Conservation (phyloP, 1,140 invertebrate species). For the Agraylea sexmaculata region DNA sequence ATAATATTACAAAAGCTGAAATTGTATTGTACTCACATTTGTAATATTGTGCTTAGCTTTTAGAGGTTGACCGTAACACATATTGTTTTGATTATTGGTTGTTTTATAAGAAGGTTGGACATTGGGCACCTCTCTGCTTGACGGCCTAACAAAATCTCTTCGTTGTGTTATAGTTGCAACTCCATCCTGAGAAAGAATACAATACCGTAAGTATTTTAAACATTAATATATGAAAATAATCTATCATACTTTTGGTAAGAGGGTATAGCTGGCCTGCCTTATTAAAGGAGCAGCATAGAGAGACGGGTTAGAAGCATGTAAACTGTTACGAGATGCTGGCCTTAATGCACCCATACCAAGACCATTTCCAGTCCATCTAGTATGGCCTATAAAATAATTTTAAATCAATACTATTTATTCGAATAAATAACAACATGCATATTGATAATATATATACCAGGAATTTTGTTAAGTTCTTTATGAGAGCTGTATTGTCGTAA, state of each 20-base stretch:
- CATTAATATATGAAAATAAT: neutral
- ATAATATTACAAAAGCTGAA: too few species aligned
- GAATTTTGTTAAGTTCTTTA: constrained; percentile 37
- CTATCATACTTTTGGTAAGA: constrained; percentile 12
- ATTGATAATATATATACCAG: constrained; percentile 24
- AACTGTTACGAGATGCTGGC: constrained; percentile 26
- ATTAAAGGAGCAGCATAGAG: constrained; percentile 28
- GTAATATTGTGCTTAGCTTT: constrained; percentile 15
- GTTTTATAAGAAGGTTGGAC: too few species aligned
- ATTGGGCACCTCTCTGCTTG: too few species aligned
- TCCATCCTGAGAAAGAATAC: constrained; percentile 7
- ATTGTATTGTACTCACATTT: constrained; percentile 12
- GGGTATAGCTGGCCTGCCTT: constrained; percentile 18
- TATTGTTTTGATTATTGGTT: constrained; percentile 7
- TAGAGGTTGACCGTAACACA: constrained; percentile 14
- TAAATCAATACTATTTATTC: neutral
- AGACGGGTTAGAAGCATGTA: constrained; percentile 37
- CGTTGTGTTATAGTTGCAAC: neutral
- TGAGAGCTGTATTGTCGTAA: constrained; percentile 39
- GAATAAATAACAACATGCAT: constrained; percentile 4
- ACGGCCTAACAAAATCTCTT: constrained; percentile 15
- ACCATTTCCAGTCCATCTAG: constrained; percentile 14
- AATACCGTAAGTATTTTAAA: neutral
- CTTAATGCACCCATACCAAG: constrained; percentile 20
- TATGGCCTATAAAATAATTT: constrained; percentile 8